Evolutionary conservation across 2,888 invertebrate genomes (phyloP).

Genomic region (Diploptera punctata): DNA sequence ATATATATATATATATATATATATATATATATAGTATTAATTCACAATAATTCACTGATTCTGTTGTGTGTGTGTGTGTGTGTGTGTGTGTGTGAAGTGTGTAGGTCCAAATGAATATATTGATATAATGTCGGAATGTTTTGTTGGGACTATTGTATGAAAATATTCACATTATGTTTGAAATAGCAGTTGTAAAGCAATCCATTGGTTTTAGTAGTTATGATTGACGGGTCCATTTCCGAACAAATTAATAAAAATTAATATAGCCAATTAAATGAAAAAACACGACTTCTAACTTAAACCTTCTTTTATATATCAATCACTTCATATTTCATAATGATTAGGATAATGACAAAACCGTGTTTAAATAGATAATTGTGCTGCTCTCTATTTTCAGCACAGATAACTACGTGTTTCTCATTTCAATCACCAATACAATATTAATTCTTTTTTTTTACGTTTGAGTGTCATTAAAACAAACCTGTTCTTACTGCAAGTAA

Average conservation of each 20-base stretch:
- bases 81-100: no score
- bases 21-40: no score
- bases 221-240: constrained; percentile 1
- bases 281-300: constrained; percentile 17
- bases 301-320: constrained; percentile 12
- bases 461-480: not conserved
- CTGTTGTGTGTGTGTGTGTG: no score
- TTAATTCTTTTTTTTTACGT: not conserved
- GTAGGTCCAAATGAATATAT: no score
- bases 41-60: no score
- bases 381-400: not conserved
- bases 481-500: not conserved
- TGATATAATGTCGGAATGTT: no score
- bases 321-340: constrained; percentile 10
- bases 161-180: not conserved
- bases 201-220: not conserved
- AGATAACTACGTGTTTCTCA: not conserved
- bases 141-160: no score
- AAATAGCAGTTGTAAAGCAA: no score
- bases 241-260: constrained; percentile 13
- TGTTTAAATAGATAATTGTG: constrained; percentile 15
- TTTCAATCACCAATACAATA: not conserved
- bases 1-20: no score
- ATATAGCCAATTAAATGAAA: not conserved
- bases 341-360: constrained; percentile 21